These are phyloP conservation scores for Lithophane ornitopus DNA, from an alignment of 2,888 invertebrate genomes.

Conservation along the genomic window DNA sequence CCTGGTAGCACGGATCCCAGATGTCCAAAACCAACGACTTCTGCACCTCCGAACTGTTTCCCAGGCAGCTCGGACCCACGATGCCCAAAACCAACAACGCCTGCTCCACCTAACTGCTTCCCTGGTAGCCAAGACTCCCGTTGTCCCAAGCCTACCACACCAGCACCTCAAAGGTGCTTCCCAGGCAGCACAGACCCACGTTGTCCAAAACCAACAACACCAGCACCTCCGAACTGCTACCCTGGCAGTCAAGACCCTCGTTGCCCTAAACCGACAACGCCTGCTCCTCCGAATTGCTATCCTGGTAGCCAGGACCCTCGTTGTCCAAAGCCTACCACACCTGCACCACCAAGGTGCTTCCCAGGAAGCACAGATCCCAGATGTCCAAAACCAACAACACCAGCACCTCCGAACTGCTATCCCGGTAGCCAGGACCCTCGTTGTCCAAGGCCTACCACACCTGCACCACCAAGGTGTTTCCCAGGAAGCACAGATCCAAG, in stretches of 20 bases:
- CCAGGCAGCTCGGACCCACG: constrained; percentile 71
- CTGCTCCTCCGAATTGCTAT: constrained; percentile 52
- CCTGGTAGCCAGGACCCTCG: constrained; percentile 70
- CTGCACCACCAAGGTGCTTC: neutral
- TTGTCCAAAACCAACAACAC: constrained; percentile 73
- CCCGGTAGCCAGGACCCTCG: constrained; percentile 70
- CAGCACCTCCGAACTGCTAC: constrained; percentile 70
- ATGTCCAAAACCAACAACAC: too few species aligned
- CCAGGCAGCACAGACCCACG: constrained; percentile 52
- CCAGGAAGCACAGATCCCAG: too few species aligned
- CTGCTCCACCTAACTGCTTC: constrained; percentile 69
- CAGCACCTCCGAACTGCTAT: constrained; percentile 62
- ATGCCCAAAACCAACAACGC: constrained; percentile 67
- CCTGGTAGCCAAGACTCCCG: constrained; percentile 73
- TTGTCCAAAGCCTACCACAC: constrained; percentile 70
- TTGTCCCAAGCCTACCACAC: constrained; percentile 70
- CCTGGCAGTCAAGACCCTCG: constrained; percentile 69
- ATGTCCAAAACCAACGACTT: constrained; percentile 67
- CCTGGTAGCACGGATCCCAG: constrained; percentile 68
- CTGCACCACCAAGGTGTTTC: constrained; percentile 68
- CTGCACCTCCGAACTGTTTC: constrained; percentile 68
- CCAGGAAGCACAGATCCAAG: constrained; percentile 66
- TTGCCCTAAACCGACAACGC: constrained; percentile 43
- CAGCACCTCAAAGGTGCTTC: constrained; percentile 67
- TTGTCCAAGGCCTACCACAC: constrained; percentile 71